Base-by-base conservation (phyloP, 2,797 vertebrate species). In the Sorex maritimensis region DNA sequence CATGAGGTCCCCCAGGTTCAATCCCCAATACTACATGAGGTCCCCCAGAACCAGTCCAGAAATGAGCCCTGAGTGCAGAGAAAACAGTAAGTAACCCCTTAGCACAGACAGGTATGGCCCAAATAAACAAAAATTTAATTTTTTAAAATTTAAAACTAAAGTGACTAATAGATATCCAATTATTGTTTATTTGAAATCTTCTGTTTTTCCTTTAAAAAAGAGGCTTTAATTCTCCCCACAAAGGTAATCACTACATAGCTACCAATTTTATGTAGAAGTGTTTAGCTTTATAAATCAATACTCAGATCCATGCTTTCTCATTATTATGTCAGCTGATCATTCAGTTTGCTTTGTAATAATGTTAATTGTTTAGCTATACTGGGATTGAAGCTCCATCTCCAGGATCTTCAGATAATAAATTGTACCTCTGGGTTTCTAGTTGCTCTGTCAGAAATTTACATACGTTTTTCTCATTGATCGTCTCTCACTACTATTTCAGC, bases 111-210 rank as follows among this genome's bases (percentile, higher is more conserved):
- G 58, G 58, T 61, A 17, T 19, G 19, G 6, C 58, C 58, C 19
- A 61, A 52, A 61, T 6, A 61, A 19, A 61, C 1, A 61, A 19
- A 61, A 61, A 19, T 21, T 61, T 61, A 61, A 61, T 61, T 23
- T 61, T 17, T 17, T 15, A 58, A 61, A 19, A 61, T 21, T 61
- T 61, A 9, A 69, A 92, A 80, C 88, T 65, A 94, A 86, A 93
- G 21, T 81, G 80, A 92, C 63, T 94, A 65, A 77, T 92, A 77
- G 49, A 92, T 78, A 88, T 3, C 12, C 69, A 88, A 68, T 72
- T 81, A 89, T 75, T 13, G 86, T 55, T 86, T 80, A 92, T 92
- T 94, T 86, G 63, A 95, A 95, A 92, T 90, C 19, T 30, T 24
- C 6, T 6, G 19, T 75, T 58, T 52, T 75, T 95, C 91, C 87